Evolutionary conservation across 1,140 invertebrate genomes (phyloP).

Genomic region (Battus philenor): DNA sequence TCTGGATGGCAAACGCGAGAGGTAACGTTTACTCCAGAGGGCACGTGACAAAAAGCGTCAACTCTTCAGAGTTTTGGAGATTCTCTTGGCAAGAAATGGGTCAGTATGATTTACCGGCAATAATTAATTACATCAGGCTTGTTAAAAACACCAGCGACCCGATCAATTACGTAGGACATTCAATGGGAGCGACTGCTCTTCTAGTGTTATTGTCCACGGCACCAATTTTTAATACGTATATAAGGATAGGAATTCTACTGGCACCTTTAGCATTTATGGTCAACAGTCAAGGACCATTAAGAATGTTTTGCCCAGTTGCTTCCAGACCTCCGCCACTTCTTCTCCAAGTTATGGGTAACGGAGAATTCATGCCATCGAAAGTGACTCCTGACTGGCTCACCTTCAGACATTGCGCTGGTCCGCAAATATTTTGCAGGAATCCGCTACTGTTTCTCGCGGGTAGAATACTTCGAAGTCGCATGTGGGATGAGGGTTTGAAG

Average conservation of each 20-base stretch:
- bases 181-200: constrained; percentile 79
- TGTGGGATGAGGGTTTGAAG: constrained; percentile 71
- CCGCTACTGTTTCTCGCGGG: constrained; percentile 79
- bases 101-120: constrained; percentile 83
- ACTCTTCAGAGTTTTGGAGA: constrained; percentile 77
- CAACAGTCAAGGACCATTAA: constrained; percentile 81
- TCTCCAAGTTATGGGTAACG: constrained; percentile 73
- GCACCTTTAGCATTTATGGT: constrained; percentile 84
- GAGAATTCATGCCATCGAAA: constrained; percentile 80
- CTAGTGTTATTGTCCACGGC: constrained; percentile 78
- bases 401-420: constrained; percentile 76
- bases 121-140: constrained; percentile 80
- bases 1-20: constrained; percentile 81
- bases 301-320: constrained; percentile 74
- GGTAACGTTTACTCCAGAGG: constrained; percentile 79
- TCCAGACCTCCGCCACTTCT: constrained; percentile 73
- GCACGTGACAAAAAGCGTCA: constrained; percentile 62
- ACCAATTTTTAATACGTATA: constrained; percentile 81
- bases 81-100: constrained; percentile 84
- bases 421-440: constrained; percentile 78
- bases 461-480: constrained; percentile 79
- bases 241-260: constrained; percentile 78
- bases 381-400: constrained; percentile 76
- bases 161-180: constrained; percentile 83
- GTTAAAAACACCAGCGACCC: constrained; percentile 63